Conservation (phyloP, 2,888 invertebrate genomes). For the Thymelicus lineola region DNA sequence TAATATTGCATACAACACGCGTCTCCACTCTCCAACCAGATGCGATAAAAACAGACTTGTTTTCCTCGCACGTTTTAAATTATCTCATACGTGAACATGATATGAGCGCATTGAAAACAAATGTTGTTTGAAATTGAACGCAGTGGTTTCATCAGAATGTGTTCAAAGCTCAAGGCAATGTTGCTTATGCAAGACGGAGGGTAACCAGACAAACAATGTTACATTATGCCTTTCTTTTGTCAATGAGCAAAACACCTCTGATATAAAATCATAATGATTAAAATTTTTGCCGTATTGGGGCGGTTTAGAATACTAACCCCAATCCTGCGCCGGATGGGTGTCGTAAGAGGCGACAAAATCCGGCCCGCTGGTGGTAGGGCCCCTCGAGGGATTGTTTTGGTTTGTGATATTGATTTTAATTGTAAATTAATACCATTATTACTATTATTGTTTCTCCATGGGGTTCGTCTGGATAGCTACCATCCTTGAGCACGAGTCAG, state of each 20-base stretch:
- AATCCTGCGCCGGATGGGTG: no score
- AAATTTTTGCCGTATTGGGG: no score
- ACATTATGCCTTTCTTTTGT: slow-evolving; percentile 1
- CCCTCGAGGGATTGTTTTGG: no score
- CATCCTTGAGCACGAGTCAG: no score
- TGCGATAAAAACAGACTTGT: slow-evolving; percentile 48
- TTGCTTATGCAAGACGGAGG: slow-evolving; percentile 47
- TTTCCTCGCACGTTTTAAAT: slow-evolving; percentile 45
- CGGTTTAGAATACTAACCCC: no score
- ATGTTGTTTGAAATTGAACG: slow-evolving; percentile 37
- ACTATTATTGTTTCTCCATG: no score
- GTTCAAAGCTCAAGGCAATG: slow-evolving; percentile 59
- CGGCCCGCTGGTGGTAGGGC: no score
- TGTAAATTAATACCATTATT: no score
- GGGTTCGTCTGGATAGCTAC: no score
- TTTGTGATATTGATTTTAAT: no score
- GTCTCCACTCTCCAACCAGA: slow-evolving; percentile 34
- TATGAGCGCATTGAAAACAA: slow-evolving; percentile 37
- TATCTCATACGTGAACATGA: slow-evolving; percentile 17
- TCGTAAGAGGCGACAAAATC: no score
- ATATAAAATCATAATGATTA: background rate
- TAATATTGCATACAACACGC: slow-evolving; percentile 11
- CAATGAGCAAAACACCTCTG: background rate
- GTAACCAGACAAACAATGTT: slow-evolving; percentile 41
- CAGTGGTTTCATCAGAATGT: slow-evolving; percentile 55